Conservation (phyloP, 2,888 invertebrate genomes). For the Xestobium rufovillosum region DNA sequence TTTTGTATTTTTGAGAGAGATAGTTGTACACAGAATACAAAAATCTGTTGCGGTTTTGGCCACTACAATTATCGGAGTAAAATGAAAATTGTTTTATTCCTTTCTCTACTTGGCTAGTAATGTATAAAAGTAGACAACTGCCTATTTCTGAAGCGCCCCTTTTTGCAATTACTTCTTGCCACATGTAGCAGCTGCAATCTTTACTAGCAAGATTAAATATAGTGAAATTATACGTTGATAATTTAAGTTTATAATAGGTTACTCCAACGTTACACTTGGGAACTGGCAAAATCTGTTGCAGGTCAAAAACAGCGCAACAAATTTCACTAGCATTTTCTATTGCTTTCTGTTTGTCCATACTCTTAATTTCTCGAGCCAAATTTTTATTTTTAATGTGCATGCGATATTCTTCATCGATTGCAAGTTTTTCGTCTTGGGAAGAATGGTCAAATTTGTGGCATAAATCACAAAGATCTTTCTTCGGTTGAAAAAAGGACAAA, state of each 20-base stretch:
- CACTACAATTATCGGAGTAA: conserved; percentile 28
- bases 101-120: conserved; percentile 4
- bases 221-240: conserved; percentile 25
- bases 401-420: conserved; percentile 19
- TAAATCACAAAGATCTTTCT: conserved; percentile 23
- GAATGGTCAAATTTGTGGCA: conserved; percentile 17
- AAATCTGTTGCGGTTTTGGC: conserved; percentile 28
- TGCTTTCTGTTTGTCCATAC: conserved; percentile 19
- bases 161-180: conserved; percentile 17
- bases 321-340: conserved; percentile 12
- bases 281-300: conserved; percentile 25
- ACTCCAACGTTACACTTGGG: conserved; percentile 26
- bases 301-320: conserved; percentile 24
- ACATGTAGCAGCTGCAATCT: conserved; percentile 22
- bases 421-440: conserved; percentile 15
- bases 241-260: conserved; percentile 24
- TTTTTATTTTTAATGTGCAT: conserved; percentile 24
- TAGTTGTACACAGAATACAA: conserved; percentile 26
- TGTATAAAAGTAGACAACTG: conserved; percentile 8
- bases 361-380: conserved; percentile 23
- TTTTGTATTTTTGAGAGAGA: conserved; percentile 20
- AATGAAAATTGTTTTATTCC: conserved; percentile 24
- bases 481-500: conserved; percentile 25
- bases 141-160: conserved; percentile 4
- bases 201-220: conserved; percentile 19